phyloP scores from a whole-genome alignment of 2,888 invertebrate species.

The Steinernema carpocapsae region DNA sequence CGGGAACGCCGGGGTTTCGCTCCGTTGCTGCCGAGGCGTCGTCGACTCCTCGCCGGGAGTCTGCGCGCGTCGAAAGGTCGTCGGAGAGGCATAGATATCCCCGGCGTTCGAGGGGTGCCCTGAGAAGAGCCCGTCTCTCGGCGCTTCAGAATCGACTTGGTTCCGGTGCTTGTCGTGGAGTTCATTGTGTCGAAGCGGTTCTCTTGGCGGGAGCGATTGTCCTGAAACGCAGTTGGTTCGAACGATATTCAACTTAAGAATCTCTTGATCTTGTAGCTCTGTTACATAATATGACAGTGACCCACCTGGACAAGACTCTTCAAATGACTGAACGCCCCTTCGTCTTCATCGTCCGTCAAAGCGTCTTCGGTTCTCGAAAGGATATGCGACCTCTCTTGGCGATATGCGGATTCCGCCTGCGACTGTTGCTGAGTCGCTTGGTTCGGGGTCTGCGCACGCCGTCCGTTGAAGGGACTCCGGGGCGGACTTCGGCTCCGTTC shows the following conservation, averaged over 20 bases:
- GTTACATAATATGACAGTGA: background rate
- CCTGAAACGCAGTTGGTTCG: conserved; percentile 36
- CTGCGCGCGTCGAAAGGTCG: conserved; percentile 32
- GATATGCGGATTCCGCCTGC: conserved; percentile 29
- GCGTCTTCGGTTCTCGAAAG: conserved; percentile 37
- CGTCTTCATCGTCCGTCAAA: conserved; percentile 38
- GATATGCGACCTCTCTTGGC: conserved; percentile 33
- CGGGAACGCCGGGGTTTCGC: conserved; percentile 91
- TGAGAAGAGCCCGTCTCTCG: conserved; percentile 55
- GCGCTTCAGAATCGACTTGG: conserved; percentile 50
- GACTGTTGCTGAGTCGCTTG: background rate
- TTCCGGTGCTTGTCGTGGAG: conserved; percentile 10
- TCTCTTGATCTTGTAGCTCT: no score
- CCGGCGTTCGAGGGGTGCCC: background rate
- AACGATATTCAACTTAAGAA: no score
- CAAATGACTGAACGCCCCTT: conserved; percentile 48
- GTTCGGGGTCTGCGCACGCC: background rate
- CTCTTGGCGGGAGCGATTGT: conserved; percentile 36
- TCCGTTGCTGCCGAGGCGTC: conserved; percentile 69
- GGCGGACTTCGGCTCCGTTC: conserved; percentile 35
- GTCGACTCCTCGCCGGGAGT: conserved; percentile 39
- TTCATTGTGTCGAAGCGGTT: background rate
- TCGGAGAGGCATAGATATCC: conserved; percentile 36
- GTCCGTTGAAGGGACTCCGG: conserved; percentile 24
- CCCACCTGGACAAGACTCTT: conserved; percentile 48